Base-by-base conservation (phyloP, 2,888 invertebrate genomes). In the Linnaemya vulpina region DNA sequence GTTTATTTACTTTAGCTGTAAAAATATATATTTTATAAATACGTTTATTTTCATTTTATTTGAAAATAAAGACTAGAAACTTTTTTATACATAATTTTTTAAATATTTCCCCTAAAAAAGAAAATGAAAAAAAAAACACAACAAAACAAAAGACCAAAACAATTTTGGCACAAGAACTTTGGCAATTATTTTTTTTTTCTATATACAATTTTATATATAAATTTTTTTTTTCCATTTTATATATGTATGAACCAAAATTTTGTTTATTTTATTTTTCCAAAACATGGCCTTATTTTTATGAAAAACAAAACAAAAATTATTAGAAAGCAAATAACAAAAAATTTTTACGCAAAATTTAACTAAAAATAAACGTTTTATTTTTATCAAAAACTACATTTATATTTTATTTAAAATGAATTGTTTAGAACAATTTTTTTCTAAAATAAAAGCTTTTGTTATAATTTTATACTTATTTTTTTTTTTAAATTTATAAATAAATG, bases 221-320 rank as follows among this genome's bases (percentile, higher is more conserved):
- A 70, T 51, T 13, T 58, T 71, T 43, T 46, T 74, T 53, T 70
- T 60, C 65, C 8, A 49, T 63, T 73, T 60, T 76, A 76, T 71
- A 75, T 49, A 80, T 62, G 60, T 49, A 80, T 62, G 60, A 85
- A 82, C 65, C 60, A 82, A 82, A 65, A 49, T 70, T 86, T 86
- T 79, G 46, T 83, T 76, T 35, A 51, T 74, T 58, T 70, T 55
- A 70, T 74, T 70, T 75, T 81, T 55, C 62, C 51, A 84, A 84
- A 82, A 78, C 67, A 87, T 83, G 84, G 86, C 87, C 87, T 87
- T 87, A 87, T 87, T 87, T 86, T 85, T 86, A 67, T 78, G 76
- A 68, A 67, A 68, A 73, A 53, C 53, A 65, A 73, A 73, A 58
- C 60, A 83, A 22, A 68, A 68, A 55, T 53, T 53, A 70, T 38